Evolutionary conservation across 2,888 invertebrate genomes (phyloP), one percentile per base, ranked within the genome.

Genomic region (Trisateles emortualis): DNA sequence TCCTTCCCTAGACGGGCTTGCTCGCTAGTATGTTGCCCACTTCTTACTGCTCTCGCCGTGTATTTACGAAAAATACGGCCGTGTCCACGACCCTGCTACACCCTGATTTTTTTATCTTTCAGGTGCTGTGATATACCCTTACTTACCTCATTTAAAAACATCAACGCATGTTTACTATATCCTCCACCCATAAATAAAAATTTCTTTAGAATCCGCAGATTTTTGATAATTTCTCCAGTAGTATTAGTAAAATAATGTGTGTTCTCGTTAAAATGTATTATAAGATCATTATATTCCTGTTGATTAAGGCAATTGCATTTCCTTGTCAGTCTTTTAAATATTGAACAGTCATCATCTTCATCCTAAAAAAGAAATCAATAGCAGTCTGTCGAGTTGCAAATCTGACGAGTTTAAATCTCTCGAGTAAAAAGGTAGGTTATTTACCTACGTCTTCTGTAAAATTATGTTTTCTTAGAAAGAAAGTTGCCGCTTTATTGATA

Each of bases 151-250:
- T 86, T 88, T 38, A 92, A 78, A 80, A 92, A 91, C 61, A 76
- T 67, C 14, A 92, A 76, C 4, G 91, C 86, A 47, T 86, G 83
- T 59, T 76, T 87, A 8, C 84, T 81, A 55, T 91, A 88, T 14
- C 49, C 65, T 5, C 84, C 81, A 13, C 87, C 89, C 79, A 92
- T 88, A 50, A 88, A 91, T 1, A 92, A 56, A 76, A 92, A 91
- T 72, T 84, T 90, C 67, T 90, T 91, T 3, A 92, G 44, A 49
- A 89, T 88, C 0, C 83, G 78, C 68, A 90, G 70, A 62, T 92
- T 92, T 67, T 92, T 91, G 49, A 92, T 88, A 22, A 92, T 78
- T 74, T 91, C 89, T 1, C 91, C 91, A 17, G 78, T 55, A n/a
- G 72, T 75, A 50, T 68, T 88, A 0, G 87, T 88, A 24, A 74